Conservation (phyloP, 2,797 vertebrate species). For the Bradypodion pumilum region DNA sequence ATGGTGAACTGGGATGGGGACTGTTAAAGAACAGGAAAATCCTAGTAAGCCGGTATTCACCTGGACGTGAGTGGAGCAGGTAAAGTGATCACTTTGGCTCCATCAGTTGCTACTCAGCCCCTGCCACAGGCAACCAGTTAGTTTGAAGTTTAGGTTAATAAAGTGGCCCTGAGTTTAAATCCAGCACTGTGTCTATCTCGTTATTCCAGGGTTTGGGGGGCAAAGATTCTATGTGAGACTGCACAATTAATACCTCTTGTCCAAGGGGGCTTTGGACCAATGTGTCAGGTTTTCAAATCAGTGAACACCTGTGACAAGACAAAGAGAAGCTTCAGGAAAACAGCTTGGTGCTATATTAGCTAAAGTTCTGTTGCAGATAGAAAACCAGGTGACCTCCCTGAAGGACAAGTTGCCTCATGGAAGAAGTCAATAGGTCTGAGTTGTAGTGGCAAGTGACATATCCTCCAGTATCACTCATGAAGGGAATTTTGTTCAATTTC, state of each 20-base stretch:
- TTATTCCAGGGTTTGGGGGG: no score
- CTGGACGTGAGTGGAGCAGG: no score
- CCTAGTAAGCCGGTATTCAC: no score
- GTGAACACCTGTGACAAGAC: neutral
- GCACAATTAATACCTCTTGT: neutral
- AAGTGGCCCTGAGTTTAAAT: no score
- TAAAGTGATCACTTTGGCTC: no score
- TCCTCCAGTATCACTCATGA: neutral
- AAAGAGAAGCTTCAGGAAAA: neutral
- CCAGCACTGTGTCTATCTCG: no score
- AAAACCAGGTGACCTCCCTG: neutral
- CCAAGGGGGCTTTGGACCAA: neutral
- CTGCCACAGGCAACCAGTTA: no score
- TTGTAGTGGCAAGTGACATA: conserved; percentile 15
- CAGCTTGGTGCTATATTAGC: neutral
- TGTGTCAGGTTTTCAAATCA: neutral
- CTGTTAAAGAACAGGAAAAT: no score
- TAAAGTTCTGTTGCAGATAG: neutral
- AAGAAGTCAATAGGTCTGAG: neutral
- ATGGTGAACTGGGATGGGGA: no score
- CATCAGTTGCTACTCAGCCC: no score
- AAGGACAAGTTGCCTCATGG: neutral
- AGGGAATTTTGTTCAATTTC: neutral
- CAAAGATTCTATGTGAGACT: neutral
- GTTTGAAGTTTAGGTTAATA: no score